These are phyloP conservation scores for Acrossocheilus fasciatus DNA, from an alignment of 2,797 vertebrate genomes.

Conservation along the genomic window DNA sequence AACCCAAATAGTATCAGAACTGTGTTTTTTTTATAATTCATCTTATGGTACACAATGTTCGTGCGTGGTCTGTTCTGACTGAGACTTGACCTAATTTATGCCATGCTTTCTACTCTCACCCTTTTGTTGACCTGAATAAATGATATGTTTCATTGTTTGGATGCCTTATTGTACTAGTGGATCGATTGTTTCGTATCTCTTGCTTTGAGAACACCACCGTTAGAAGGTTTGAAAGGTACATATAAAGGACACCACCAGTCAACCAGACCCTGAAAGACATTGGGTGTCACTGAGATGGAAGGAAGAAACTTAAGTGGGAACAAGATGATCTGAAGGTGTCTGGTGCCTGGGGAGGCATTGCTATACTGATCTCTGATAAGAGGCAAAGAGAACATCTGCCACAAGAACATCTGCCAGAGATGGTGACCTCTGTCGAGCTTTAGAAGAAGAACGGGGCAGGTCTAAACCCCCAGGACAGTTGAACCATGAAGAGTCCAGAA, in stretches of 20 bases:
- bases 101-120: background rate
- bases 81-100: background rate
- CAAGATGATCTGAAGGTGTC: background rate
- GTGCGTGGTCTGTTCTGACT: background rate
- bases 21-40: background rate
- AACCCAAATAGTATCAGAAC: background rate
- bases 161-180: background rate
- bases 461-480: background rate
- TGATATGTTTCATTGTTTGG: background rate
- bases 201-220: background rate
- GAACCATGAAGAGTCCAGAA: conserved; percentile 5
- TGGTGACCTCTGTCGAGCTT: background rate
- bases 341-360: conserved; percentile 6
- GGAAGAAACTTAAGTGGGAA: conserved; percentile 7
- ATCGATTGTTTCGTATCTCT: background rate
- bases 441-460: background rate
- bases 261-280: background rate
- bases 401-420: background rate
- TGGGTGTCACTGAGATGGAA: conserved; percentile 5
- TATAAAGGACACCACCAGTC: background rate
- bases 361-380: conserved; percentile 19
- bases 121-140: conserved; percentile 10
- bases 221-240: background rate
- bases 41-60: background rate
- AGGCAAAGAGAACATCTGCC: conserved; percentile 3